Conservation (phyloP, 1,140 invertebrate genomes). For the Pollicipes pollicipes region DNA sequence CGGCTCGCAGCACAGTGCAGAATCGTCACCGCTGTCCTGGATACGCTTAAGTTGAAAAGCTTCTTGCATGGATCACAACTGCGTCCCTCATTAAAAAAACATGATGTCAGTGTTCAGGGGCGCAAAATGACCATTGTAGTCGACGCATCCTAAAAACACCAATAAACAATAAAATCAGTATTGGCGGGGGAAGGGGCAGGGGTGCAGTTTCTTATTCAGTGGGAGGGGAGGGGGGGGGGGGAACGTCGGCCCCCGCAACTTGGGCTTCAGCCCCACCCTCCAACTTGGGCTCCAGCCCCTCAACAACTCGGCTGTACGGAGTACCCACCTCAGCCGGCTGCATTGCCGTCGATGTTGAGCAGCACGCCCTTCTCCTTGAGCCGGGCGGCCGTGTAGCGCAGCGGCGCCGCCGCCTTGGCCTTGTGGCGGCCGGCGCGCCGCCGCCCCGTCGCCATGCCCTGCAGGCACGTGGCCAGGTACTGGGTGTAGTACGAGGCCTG, state of each 20-base stretch:
- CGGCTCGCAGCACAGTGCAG: too few species aligned
- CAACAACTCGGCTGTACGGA: not conserved
- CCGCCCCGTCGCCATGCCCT: constrained; percentile 42
- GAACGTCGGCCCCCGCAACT: constrained; percentile 63
- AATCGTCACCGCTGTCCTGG: too few species aligned
- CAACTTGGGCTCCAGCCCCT: not conserved
- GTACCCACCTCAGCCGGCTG: constrained; percentile 11
- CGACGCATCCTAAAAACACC: too few species aligned
- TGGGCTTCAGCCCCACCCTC: constrained; percentile 26
- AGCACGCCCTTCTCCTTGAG: constrained; percentile 55
- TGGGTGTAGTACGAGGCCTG: constrained; percentile 58
- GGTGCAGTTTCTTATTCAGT: constrained; percentile 13
- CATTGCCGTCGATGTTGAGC: constrained; percentile 50
- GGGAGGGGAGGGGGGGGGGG: constrained; percentile 58
- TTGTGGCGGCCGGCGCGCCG: constrained; percentile 30
- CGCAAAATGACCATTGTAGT: too few species aligned
- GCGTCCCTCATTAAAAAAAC: too few species aligned
- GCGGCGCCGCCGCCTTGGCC: constrained; percentile 26
- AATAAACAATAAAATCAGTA: too few species aligned
- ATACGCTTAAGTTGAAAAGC: too few species aligned
- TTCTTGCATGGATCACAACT: too few species aligned
- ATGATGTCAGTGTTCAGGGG: too few species aligned
- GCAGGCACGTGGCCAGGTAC: constrained; percentile 55
- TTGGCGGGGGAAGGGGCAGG: too few species aligned
- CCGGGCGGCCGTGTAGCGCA: constrained; percentile 52